These are phyloP conservation scores for Aptenodytes forsteri DNA, from an alignment of 2,113 vertebrate genomes.

Conservation along the genomic window DNA sequence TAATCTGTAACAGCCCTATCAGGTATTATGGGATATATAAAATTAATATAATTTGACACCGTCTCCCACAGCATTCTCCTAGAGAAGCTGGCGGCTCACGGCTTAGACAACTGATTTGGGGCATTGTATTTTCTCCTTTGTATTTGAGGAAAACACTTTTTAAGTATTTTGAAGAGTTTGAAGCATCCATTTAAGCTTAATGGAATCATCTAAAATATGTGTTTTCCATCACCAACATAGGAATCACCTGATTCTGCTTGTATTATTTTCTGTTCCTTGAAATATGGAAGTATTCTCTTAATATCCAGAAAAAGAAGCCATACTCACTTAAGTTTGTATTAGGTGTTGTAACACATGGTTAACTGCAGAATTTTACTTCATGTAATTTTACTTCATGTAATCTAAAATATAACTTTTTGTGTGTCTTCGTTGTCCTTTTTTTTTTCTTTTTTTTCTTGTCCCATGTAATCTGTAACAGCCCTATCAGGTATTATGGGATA, in stretches of 20 bases:
- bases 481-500: background rate
- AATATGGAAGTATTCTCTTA: slow-evolving; percentile 7
- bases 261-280: background rate
- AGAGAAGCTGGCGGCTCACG: too few species aligned
- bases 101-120: background rate
- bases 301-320: background rate
- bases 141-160: background rate
- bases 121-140: background rate
- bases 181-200: background rate
- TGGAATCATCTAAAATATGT: background rate
- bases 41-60: background rate
- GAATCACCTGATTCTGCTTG: background rate
- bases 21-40: background rate
- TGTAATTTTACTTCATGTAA: background rate
- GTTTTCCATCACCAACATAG: background rate
- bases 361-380: background rate
- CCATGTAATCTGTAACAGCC: background rate
- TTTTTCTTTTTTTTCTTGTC: background rate
- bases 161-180: background rate
- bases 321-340: background rate
- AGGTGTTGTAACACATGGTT: background rate
- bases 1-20: background rate
- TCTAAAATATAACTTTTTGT: background rate
- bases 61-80: too few species aligned
- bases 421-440: background rate